Percentiles rank a stretch among this genome's conserved stretches.
Conservation (phyloP, 2,113 vertebrate species). For the Pavo muticus region DNA sequence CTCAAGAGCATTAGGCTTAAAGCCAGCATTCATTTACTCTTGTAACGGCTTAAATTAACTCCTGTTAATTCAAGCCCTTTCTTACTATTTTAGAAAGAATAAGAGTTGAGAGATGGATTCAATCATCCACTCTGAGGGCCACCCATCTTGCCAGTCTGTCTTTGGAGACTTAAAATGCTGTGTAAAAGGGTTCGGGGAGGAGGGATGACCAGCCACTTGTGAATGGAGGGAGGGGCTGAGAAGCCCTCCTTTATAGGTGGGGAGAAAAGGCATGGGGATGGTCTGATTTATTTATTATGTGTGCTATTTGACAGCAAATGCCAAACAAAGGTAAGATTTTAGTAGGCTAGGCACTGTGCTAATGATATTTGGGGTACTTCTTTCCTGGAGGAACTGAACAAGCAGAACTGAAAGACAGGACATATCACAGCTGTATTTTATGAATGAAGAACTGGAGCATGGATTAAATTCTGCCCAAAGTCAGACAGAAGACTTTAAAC, state of each 20-base stretch:
- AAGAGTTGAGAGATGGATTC: constrained; percentile 14
- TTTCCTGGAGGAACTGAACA: not conserved
- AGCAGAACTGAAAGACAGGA: not conserved
- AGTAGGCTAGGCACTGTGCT: not conserved
- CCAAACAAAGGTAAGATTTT: not conserved
- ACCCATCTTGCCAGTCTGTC: not conserved
- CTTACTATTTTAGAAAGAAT: not conserved
- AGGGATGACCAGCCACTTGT: not conserved
- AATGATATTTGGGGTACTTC: not conserved
- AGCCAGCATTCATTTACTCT: constrained; percentile 44
- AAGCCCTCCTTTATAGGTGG: not conserved
- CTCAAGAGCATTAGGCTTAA: constrained; percentile 57
- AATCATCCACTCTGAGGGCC: constrained; percentile 1
- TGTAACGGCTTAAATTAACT: constrained; percentile 53
- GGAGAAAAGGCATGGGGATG: not conserved
- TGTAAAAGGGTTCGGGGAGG: not conserved
- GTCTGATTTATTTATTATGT: not conserved
- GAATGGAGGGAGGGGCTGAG: not conserved
- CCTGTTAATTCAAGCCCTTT: constrained; percentile 19
- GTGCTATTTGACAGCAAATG: not conserved
- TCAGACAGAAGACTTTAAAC: not conserved
- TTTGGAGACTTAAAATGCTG: not conserved
- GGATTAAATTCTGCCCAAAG: not conserved
- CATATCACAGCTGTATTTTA: not conserved
- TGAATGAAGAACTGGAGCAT: not conserved